Percentiles rank a stretch among this genome's conserved stretches.
These are phyloP conservation scores for Antechinus stuartii DNA, from an alignment of 2,113 vertebrate species.

Conservation along the genomic window DNA sequence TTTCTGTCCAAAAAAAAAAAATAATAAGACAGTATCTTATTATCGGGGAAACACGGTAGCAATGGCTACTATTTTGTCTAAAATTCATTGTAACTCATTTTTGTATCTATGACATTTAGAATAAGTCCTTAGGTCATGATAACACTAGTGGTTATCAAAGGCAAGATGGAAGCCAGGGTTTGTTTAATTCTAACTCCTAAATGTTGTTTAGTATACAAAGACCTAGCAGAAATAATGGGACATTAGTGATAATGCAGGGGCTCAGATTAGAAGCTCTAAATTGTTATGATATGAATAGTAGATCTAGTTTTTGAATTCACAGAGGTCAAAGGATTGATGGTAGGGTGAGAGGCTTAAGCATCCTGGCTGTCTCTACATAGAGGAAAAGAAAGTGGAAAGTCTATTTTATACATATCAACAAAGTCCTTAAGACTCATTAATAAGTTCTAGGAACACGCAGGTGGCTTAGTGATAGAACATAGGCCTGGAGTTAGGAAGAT, in stretches of 20 bases:
- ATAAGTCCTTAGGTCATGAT: not conserved
- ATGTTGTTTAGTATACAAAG: not conserved
- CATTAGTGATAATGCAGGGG: not conserved
- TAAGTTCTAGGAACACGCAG: not conserved
- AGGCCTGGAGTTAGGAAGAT: not conserved
- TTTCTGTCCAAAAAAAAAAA: too few relatives aligned
- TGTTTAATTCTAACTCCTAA: not conserved
- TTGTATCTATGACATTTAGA: not conserved
- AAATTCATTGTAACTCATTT: not conserved
- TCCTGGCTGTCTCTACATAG: not conserved
- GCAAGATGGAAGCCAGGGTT: not conserved
- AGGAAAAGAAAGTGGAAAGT: not conserved
- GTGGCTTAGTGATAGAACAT: not conserved
- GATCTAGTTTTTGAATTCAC: not conserved
- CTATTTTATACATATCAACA: not conserved
- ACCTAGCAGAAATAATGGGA: not conserved
- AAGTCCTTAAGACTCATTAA: not conserved
- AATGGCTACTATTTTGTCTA: not conserved
- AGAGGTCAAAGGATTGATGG: not conserved
- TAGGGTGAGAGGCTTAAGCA: not conserved
- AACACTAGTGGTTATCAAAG: not conserved
- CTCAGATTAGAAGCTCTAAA: not conserved
- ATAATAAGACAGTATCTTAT: too few relatives aligned
- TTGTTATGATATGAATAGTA: not conserved
- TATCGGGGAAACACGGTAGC: not conserved